Conservation (phyloP, 2,888 invertebrate genomes). For the Cataglyphis livida region DNA sequence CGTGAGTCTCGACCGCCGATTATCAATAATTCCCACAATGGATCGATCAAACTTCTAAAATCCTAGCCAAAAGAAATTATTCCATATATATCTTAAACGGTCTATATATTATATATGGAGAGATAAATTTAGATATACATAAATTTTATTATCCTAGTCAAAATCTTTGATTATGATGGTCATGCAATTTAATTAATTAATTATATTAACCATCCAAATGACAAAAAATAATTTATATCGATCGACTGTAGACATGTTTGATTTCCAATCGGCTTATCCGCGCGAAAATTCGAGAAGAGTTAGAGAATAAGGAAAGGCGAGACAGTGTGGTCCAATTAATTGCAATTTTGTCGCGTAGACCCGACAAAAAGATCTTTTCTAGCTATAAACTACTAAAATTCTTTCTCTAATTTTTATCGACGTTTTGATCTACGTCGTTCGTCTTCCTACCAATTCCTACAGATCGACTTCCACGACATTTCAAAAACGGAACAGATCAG, state of each 20-base stretch:
- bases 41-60: conserved; percentile 32
- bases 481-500: conserved; percentile 66
- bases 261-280: conserved; percentile 55
- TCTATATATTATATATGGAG: neutral
- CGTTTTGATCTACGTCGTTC: conserved; percentile 63
- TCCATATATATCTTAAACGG: neutral
- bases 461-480: conserved; percentile 73
- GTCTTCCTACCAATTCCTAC: conserved; percentile 77
- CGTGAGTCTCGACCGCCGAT: conserved; percentile 64
- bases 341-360: conserved; percentile 72
- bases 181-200: neutral
- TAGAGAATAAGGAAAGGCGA: conserved; percentile 75
- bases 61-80: neutral
- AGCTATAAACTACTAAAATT: conserved; percentile 65
- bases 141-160: neutral
- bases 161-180: neutral
- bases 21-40: conserved; percentile 57
- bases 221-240: conserved; percentile 13
- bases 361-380: conserved; percentile 59
- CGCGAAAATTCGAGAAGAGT: conserved; percentile 59
- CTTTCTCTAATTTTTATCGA: conserved; percentile 63
- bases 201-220: neutral
- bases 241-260: conserved; percentile 30
- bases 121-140: conserved; percentile 8
- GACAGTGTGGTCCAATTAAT: conserved; percentile 76